Conservation (phyloP, 2,113 vertebrate species). For the Vulpes vulpes region DNA sequence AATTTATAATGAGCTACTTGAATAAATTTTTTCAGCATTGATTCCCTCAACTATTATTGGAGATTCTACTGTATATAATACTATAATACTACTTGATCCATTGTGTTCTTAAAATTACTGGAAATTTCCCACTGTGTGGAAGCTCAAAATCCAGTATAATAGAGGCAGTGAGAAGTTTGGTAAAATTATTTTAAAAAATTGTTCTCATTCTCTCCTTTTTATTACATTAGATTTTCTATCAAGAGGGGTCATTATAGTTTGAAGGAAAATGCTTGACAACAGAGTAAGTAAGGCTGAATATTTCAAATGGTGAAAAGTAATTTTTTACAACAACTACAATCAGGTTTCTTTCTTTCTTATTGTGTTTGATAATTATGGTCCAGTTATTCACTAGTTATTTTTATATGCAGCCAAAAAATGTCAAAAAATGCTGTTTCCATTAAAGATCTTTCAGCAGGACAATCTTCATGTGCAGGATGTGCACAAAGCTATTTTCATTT, state of each 20-base stretch:
- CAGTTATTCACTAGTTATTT: background rate
- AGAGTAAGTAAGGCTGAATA: background rate
- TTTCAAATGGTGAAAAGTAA: background rate
- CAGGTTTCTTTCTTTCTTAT: background rate
- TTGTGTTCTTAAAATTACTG: background rate
- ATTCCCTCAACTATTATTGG: background rate
- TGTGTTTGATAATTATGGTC: background rate
- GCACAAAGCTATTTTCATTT: background rate
- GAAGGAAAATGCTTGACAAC: background rate
- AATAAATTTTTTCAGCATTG: background rate
- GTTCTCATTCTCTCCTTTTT: background rate
- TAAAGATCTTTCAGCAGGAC: background rate
- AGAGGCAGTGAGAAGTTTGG: background rate
- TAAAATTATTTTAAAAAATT: background rate
- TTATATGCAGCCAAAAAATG: background rate
- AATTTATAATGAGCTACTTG: background rate
- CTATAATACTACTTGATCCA: background rate
- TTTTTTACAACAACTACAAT: background rate
- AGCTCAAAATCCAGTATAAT: background rate
- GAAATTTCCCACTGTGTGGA: constrained; percentile 11
- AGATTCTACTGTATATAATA: background rate
- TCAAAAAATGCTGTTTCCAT: background rate
- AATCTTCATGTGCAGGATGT: background rate
- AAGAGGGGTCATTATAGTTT: background rate
- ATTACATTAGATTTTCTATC: background rate